These are phyloP conservation scores for Ophion ellenae DNA, from an alignment of 2,888 invertebrate species.

Conservation along the genomic window DNA sequence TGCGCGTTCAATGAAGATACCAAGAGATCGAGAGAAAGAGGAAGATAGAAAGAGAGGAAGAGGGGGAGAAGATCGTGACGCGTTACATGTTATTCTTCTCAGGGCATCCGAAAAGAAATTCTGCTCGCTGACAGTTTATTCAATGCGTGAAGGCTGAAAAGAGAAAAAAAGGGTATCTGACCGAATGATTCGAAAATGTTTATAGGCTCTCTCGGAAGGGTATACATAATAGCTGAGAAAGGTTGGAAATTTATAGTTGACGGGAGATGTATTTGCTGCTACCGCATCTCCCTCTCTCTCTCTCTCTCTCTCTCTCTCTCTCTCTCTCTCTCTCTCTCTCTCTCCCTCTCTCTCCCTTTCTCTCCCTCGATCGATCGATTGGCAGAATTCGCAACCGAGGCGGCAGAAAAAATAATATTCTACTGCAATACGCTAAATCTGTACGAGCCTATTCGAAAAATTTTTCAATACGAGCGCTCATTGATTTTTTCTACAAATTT, in stretches of 20 bases:
- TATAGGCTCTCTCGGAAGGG: slow-evolving; percentile 41
- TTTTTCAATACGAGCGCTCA: background rate
- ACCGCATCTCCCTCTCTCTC: slow-evolving; percentile 21
- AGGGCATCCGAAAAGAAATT: slow-evolving; percentile 38
- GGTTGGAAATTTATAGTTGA: slow-evolving; percentile 38
- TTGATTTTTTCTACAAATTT: background rate
- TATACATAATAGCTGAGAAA: slow-evolving; percentile 44
- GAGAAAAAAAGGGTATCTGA: slow-evolving; percentile 26
- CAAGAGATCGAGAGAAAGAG: slow-evolving; percentile 22
- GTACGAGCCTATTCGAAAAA: background rate
- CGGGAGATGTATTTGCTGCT: slow-evolving; percentile 48
- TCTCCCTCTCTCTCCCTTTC: background rate
- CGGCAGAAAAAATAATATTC: slow-evolving; percentile 23
- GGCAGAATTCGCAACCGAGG: background rate
- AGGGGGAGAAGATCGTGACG: slow-evolving; percentile 35
- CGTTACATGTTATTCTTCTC: slow-evolving; percentile 56
- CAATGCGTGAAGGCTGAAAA: slow-evolving; percentile 49
- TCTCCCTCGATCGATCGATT: slow-evolving; percentile 16
- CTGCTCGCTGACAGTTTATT: slow-evolving; percentile 48
- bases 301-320: slow-evolving; percentile 9
- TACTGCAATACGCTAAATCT: background rate
- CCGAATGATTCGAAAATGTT: slow-evolving; percentile 54
- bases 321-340: slow-evolving; percentile 15
- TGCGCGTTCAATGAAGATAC: slow-evolving; percentile 26
- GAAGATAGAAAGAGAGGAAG: slow-evolving; percentile 9